Evolutionary conservation across 2,888 invertebrate species (phyloP), one percentile per base, ranked within the genome.

Genomic region (Orchesellides sinensis): DNA sequence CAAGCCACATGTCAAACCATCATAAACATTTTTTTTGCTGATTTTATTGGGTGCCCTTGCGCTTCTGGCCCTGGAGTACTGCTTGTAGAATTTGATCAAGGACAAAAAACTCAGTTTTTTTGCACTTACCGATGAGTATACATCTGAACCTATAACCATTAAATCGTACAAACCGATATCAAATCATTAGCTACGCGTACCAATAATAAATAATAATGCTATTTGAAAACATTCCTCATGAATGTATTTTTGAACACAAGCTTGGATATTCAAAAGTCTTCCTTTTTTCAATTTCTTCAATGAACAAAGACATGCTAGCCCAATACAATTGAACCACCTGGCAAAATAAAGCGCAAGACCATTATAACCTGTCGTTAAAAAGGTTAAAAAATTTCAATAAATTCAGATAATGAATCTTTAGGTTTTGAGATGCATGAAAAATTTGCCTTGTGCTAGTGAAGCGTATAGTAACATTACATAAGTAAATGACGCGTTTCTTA

Each of bases 361-460:
- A 72, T 59, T 72, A 27, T 25, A 72, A 72, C 70, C 59, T 72
- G 70, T 59, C 40, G 45, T 72, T 72, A 40, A 17, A 56, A 21
- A 65, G 45, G 45, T 6, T n/a, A 54, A 52, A 35, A 47, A 56
- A 52, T 29, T 27, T 27, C 32, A 68, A 29, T 52, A 68, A 68
- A 61, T 61, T 32, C 19, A 5, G 29, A 68, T 29, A 29, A 59
- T 59, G 29, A 56, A 40, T 29, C 25, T 21, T 61, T n/a, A 49
- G 49, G 29, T 35, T 69, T 29, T 59, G 70, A 72, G 70, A 59
- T 59, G 29, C 70, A 59, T 72, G 70, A 72, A 72, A 72, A 72
- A 72, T 72, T 56, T 17, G 29, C 17, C 59, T 29, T 52, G 6
- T 47, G 10, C 32, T 32, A 10, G 10, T 6, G 6, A 32, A 32